Conservation (phyloP, 1,140 invertebrate species). For the Planococcus citri region DNA sequence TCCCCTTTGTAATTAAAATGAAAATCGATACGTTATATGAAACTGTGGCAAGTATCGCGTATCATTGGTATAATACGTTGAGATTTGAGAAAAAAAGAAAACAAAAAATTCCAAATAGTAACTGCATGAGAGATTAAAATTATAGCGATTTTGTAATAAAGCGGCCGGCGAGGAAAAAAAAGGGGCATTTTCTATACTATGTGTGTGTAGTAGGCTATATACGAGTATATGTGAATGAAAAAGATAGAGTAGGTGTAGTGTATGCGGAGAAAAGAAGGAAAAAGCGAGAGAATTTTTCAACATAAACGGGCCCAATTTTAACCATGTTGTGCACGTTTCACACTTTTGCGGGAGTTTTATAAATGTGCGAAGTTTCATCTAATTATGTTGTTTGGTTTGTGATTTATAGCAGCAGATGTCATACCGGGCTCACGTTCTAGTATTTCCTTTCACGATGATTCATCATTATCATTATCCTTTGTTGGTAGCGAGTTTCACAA, state of each 20-base stretch:
- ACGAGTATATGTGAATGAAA: no score
- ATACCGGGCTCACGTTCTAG: neutral
- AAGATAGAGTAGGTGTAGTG: no score
- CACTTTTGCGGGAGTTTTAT: neutral
- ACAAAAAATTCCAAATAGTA: no score
- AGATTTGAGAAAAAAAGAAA: no score
- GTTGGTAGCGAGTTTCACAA: neutral
- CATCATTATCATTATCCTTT: conserved; percentile 4
- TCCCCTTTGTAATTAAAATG: no score
- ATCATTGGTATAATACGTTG: no score
- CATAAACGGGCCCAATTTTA: neutral
- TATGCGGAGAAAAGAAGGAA: neutral
- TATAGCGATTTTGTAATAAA: no score
- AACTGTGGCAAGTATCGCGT: no score
- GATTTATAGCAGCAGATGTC: conserved; percentile 2
- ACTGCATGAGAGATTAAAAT: no score
- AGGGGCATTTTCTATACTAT: no score
- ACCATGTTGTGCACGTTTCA: neutral
- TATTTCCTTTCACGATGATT: neutral
- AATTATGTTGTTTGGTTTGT: conserved; percentile 2
- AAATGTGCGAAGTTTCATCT: conserved; percentile 2
- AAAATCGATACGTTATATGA: neutral
- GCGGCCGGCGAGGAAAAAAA: no score
- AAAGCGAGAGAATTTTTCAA: neutral
- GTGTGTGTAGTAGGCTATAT: no score